Base-by-base conservation (phyloP, 2,888 invertebrate genomes). In the Ditula angustiorana region DNA sequence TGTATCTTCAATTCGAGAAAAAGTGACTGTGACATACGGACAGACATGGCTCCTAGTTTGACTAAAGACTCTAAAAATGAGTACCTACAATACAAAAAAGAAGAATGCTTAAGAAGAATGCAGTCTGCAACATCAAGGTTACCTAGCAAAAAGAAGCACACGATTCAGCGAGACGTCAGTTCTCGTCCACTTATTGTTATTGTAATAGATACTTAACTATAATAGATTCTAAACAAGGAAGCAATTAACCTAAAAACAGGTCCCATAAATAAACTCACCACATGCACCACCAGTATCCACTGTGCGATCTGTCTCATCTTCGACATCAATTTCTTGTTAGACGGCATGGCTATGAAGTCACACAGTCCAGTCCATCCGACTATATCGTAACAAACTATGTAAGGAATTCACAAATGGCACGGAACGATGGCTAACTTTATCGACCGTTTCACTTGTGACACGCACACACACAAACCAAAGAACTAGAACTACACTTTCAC, bases 381-480 rank as follows among this genome's bases (percentile, higher is more conserved):
- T 50, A 76, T 63, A 69, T 68, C 70, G 67, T 76, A 74, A 68
- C 66, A 69, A 77, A 79, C 78, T 85, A 85, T 79, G 76, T 82
- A 73, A 81, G 83, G 81, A 85, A 87, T 87, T 84, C 88, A 90
- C 87, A 88, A 88, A 90, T 88, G 88, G 83, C 85, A 85, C 84
- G 81, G 76, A 81, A 85, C 85, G 83, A 85, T 83, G 87, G 86
- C 83, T 75, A 87, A 88, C 85, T 86, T 83, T 87, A 92, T 89
- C 88, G 88, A 91, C 86, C 89, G 92, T 86, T 89, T 88, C 90
- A 89, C 89, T 85, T 79, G 79, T 81, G 85, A 87, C 90, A 90
- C 90, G 87, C 90, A 90, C 91, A 88, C 90, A 85, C 80, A 78
- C 73, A 81, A 79, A 81, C 70, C 78, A 75, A 69, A 78, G 78